phyloP scores from a whole-genome alignment of 2,113 vertebrate genomes.

The Apteryx mantelli region DNA sequence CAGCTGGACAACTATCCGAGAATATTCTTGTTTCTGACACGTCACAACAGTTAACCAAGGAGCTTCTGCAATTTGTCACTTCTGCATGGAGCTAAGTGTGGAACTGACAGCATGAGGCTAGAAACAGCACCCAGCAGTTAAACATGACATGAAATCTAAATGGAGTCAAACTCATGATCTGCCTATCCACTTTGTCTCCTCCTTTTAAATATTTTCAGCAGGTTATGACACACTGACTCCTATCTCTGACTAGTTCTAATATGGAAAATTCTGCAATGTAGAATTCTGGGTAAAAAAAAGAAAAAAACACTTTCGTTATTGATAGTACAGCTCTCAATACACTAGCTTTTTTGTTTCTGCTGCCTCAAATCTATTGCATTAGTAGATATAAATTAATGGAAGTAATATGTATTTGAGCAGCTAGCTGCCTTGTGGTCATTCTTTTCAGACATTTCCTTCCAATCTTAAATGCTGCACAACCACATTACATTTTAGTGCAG shows the following conservation, averaged over 20 bases:
- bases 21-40: background rate
- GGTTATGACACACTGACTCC: constrained; percentile 4
- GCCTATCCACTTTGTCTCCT: background rate
- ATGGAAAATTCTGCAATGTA: background rate
- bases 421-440: background rate
- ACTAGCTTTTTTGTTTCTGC: background rate
- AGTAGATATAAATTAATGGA: background rate
- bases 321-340: constrained; percentile 12
- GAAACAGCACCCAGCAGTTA: background rate
- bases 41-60: background rate
- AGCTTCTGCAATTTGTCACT: background rate
- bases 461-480: background rate
- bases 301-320: background rate
- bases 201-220: background rate
- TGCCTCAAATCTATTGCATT: background rate
- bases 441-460: background rate
- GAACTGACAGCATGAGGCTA: background rate
- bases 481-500: background rate
- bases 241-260: background rate
- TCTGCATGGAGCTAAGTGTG: too few species aligned
- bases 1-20: background rate
- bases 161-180: background rate
- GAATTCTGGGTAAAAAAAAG: constrained; percentile 21
- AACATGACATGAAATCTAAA: background rate
- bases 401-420: background rate